Percentiles rank a stretch among this genome's conserved stretches.
phyloP scores from a whole-genome alignment of 1,140 invertebrate species.

The Chionoecetes opilio region DNA sequence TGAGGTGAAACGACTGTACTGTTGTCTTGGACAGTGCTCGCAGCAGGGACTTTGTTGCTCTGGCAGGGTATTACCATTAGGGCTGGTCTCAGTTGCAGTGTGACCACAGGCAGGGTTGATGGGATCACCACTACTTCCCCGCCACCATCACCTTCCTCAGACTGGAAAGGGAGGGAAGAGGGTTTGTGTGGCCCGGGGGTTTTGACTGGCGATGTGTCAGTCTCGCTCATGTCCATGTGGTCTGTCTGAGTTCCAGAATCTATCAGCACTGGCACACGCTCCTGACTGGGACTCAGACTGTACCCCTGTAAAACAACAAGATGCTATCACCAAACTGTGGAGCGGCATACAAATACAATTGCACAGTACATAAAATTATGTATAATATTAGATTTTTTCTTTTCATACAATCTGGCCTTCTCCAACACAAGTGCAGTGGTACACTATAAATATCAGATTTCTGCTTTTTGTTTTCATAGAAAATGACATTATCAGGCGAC shows the following conservation, averaged over 20 bases:
- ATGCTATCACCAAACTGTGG: not conserved
- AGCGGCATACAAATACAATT: not conserved
- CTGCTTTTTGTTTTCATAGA: too few relatives aligned
- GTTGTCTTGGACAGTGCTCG: slow-evolving; percentile 74
- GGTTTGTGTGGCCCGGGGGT: slow-evolving; percentile 71
- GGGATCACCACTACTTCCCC: slow-evolving; percentile 35
- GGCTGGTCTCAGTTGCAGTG: slow-evolving; percentile 71
- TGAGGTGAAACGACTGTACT: slow-evolving; percentile 73
- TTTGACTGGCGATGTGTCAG: slow-evolving; percentile 81
- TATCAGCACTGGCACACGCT: slow-evolving; percentile 76
- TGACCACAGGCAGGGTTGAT: slow-evolving; percentile 64
- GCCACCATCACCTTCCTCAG: slow-evolving; percentile 54
- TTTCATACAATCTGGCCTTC: too few relatives aligned
- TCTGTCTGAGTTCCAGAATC: slow-evolving; percentile 82
- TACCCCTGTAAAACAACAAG: slow-evolving; percentile 59
- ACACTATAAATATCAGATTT: too few relatives aligned
- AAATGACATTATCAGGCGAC: too few relatives aligned
- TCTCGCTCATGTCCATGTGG: slow-evolving; percentile 81
- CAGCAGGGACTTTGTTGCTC: slow-evolving; percentile 75
- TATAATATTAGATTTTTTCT: too few relatives aligned
- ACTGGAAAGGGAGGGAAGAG: slow-evolving; percentile 57
- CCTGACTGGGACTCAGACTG: slow-evolving; percentile 80
- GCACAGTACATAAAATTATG: not conserved
- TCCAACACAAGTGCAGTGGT: too few relatives aligned
- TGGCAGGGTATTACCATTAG: slow-evolving; percentile 76